These are phyloP conservation scores for Sebastes steindachneri DNA, from an alignment of 2,797 vertebrate genomes.

Conservation along the genomic window DNA sequence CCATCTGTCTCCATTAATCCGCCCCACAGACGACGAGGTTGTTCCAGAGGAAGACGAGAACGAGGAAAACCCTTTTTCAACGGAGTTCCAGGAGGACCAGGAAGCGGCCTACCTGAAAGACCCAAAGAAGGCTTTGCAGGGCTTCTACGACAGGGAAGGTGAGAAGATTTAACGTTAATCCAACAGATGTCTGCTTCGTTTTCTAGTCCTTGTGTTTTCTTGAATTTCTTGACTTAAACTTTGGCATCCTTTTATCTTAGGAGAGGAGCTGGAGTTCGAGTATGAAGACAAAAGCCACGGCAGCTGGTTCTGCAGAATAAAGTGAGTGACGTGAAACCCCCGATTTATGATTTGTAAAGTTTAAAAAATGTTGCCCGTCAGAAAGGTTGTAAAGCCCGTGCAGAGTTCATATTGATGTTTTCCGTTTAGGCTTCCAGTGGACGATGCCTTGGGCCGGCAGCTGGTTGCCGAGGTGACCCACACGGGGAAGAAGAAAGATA, in stretches of 20 bases:
- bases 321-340: conserved; percentile 77
- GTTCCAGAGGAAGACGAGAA: conserved; percentile 90
- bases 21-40: conserved; percentile 87
- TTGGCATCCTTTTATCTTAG: conserved; percentile 66
- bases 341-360: neutral
- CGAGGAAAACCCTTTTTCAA: conserved; percentile 96
- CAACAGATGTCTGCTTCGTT: neutral
- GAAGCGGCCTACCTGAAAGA: conserved; percentile 97
- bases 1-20: neutral
- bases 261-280: conserved; percentile 97
- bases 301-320: conserved; percentile 95
- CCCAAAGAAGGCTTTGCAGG: conserved; percentile 96
- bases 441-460: conserved; percentile 92
- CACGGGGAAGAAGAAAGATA: conserved; percentile 95
- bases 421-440: conserved; percentile 89
- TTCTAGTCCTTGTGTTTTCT: neutral
- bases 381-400: neutral
- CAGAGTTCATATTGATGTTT: rapidly evolving
- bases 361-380: no score
- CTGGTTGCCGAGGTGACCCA: conserved; percentile 93
- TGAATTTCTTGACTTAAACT: neutral
- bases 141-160: conserved; percentile 99
- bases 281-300: conserved; percentile 94
- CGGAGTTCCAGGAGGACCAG: conserved; percentile 95
- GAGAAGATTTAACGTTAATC: neutral